Base-by-base conservation (phyloP, 2,113 vertebrate genomes). In the Bombycilla garrulus region DNA sequence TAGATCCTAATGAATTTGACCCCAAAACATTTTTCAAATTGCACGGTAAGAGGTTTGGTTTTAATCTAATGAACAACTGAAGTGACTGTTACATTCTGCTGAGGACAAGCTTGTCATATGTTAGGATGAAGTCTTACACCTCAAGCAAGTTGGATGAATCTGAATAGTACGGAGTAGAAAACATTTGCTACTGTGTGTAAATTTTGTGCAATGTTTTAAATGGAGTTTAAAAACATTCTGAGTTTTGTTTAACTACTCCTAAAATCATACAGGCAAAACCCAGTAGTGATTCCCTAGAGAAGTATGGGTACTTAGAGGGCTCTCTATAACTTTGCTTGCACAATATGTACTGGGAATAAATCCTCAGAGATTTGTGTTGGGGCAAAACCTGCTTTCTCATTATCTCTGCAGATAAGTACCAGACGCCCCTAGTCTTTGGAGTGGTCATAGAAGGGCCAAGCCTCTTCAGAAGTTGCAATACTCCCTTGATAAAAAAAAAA, bases 11-110 rank as follows among this genome's bases (percentile, higher is more conserved):
- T 70, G 99, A 99, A 91, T 99, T 99, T 97, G 98, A 99, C 95
- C 98, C 99, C 42, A 99, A 99, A 98, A 99, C 99, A 48, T 99
- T 99, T 97, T 99, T 99, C 97, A 99, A 98, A 92, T 98, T 99
- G 88, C 99, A 99, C 20, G 99, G 99, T 99, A 98, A 98, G 93
- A 72, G 29, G n/a, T 81, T 92, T 86, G 45, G 76, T 96, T 90
- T 96, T 96, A 73, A 91, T 93, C 80, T 90, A 95, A 86, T 93
- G 76, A 92, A 65, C 15, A 60, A 81, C 11, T 71, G 51, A 65
- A 91, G 35, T 86, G 47, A 85, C 31, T 70, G 40, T 89, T 90
- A 48, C 25, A 13, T 87, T 83, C 42, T 86, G 50, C n/a, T 74
- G 51, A 83, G 42, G 22, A 50, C 42, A 62, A 50, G 24, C 76